Evolutionary conservation across 53 echinoderm and acorn worm species (phyloP).

Genomic region (Patiria pectinifera): DNA sequence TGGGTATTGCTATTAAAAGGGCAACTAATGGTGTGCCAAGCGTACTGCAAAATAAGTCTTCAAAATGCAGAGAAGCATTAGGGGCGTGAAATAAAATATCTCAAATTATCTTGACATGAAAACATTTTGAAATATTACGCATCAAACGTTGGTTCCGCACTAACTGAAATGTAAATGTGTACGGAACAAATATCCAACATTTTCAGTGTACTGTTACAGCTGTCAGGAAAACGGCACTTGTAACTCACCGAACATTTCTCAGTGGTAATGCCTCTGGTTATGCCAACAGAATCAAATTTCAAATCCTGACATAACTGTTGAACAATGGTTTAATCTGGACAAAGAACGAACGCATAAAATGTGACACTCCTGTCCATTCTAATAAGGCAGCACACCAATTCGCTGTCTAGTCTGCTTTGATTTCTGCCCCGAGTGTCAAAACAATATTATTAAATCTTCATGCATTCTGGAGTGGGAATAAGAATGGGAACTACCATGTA

Average conservation of each 20-base stretch:
- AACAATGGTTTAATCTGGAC: slow-evolving; percentile 32
- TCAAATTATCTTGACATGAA: no score
- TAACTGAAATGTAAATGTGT: no score
- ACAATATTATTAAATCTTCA: not conserved
- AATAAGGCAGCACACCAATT: not conserved
- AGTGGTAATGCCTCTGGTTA: not conserved
- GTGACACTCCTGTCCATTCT: not conserved
- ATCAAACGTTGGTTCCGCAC: no score
- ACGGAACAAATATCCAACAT: no score
- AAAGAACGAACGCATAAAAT: slow-evolving; percentile 9
- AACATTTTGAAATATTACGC: no score
- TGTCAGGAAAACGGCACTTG: not conserved
- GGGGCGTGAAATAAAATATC: no score
- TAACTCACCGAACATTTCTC: not conserved
- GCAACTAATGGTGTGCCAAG: no score
- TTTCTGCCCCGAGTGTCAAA: slow-evolving; percentile 45
- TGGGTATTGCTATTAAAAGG: no score
- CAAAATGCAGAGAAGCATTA: no score
- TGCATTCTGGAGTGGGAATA: not conserved
- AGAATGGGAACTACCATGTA: slow-evolving; percentile 7
- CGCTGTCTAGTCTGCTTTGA: not conserved
- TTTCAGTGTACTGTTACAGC: no score
- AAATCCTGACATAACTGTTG: slow-evolving; percentile 19
- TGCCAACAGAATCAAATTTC: slow-evolving; percentile 31
- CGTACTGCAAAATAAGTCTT: no score